These are phyloP conservation scores for Orius insidiosus DNA, from an alignment of 1,140 invertebrate species.

Conservation along the genomic window DNA sequence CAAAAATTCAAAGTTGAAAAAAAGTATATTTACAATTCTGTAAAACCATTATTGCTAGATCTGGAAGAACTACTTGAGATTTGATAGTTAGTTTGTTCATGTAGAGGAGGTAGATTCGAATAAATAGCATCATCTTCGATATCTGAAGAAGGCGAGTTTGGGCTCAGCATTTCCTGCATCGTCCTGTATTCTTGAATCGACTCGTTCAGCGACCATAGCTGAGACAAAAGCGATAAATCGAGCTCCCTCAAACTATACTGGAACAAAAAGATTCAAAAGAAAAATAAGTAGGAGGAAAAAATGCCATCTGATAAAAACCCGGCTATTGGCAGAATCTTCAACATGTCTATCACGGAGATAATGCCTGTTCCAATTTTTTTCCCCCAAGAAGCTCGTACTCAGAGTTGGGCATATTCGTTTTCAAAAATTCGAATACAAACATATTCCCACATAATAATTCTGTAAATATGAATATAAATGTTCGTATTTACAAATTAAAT, in stretches of 20 bases:
- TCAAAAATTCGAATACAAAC: no score
- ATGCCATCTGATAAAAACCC: no score
- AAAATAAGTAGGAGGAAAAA: no score
- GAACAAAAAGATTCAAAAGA: slow-evolving; percentile 25
- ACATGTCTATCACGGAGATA: no score
- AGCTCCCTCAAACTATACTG: slow-evolving; percentile 67
- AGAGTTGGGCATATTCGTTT: no score
- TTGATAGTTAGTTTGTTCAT: slow-evolving; percentile 13
- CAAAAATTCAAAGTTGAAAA: no score
- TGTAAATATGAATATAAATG: no score
- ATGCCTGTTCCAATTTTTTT: no score
- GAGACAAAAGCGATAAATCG: slow-evolving; percentile 66
- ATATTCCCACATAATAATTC: no score
- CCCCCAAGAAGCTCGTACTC: no score
- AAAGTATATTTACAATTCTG: slow-evolving; percentile 5
- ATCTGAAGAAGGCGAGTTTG: slow-evolving; percentile 35
- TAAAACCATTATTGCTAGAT: slow-evolving; percentile 16
- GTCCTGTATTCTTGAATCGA: slow-evolving; percentile 71
- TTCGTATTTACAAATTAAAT: no score
- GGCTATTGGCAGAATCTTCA: no score
- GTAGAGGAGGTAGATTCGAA: slow-evolving; percentile 15
- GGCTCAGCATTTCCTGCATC: slow-evolving; percentile 42
- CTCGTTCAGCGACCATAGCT: slow-evolving; percentile 74
- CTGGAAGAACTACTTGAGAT: slow-evolving; percentile 15
- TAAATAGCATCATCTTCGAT: slow-evolving; percentile 18